Percentiles rank a stretch among this genome's conserved stretches.
These are phyloP conservation scores for Theodoxus fluviatilis DNA, from an alignment of 2,888 invertebrate species.

Conservation along the genomic window DNA sequence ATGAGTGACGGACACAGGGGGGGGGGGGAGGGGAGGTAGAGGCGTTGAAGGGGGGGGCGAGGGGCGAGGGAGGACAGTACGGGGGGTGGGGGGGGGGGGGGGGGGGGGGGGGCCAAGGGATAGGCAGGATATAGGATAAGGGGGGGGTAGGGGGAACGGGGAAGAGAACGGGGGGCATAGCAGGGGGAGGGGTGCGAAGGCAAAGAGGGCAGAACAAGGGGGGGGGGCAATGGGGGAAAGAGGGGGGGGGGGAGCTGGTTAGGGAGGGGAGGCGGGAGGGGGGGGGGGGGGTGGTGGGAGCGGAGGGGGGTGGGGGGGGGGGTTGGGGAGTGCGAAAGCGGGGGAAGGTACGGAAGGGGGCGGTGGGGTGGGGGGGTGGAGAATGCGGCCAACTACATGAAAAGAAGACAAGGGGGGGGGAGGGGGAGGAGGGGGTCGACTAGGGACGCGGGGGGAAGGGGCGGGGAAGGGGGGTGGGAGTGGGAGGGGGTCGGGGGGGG, in stretches of 20 bases:
- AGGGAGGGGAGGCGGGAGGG: neutral
- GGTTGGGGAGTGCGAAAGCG: no score
- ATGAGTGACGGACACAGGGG: no score
- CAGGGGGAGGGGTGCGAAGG: neutral
- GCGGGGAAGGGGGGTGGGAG: no score
- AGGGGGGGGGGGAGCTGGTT: neutral
- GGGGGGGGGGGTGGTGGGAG: no score
- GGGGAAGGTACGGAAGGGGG: no score
- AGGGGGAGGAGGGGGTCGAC: no score
- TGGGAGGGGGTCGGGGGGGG: no score
- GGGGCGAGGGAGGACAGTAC: neutral
- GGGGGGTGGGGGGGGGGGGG: neutral
- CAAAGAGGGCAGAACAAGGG: neutral
- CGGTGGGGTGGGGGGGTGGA: no score
- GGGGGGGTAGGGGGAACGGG: neutral
- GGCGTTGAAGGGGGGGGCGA: neutral
- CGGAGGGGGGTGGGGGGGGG: no score
- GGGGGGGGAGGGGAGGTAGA: neutral
- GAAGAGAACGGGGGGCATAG: neutral
- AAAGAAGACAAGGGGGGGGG: no score
- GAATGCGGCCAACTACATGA: no score
- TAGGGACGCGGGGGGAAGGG: no score
- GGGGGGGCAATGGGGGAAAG: neutral
- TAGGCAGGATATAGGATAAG: neutral
- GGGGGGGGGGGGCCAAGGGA: neutral